Base-by-base conservation (phyloP, 37 sponge, comb jelly and placozoan genomes). In the Halichondria panicea region DNA sequence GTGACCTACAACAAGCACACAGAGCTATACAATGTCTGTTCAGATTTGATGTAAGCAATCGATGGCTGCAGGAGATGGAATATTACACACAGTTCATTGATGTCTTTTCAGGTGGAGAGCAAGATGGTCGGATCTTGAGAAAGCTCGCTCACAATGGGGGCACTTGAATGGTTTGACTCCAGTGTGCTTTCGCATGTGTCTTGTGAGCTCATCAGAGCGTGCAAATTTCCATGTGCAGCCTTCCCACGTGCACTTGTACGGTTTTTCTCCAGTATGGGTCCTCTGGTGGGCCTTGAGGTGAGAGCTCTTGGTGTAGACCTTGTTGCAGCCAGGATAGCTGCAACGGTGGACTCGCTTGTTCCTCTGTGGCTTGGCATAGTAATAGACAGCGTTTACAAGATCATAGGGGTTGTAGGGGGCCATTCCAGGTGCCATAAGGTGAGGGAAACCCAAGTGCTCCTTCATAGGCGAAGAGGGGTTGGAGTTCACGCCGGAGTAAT, bases 261-360 rank as follows among this genome's bases (percentile, higher is more conserved):
- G 98, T 65, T 97, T 97, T 60, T 97, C 98, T 11, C 98, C 98
- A 55, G 98, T 97, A 88, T 97, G 98, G 0, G 98, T 97, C 40
- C 98, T 44, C 85, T 85, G 88, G 85, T 97, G 98, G 12, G 98
- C 98, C 83, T 97, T 97, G 42, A 97, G 84, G 80, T 97, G 98
- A 1, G 95, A 94, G 70, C 90, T 89, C 84, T 97, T 97, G 53
- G 98, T 97, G 82, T 97, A 97, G 30, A 97, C 98, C 71, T 97
- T 97, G 78, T 69, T 89, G 72, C 98, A 97, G 54, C 98, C 98
- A 0, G 89, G 86, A 63, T 94, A 91, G 56, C 67, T 80, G 78
- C 97, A 97, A 48, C 96, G 88, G 57, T 97, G 97, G 22, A 94
- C 88, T n/a, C 97, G 72, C 81, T 87, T 91, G 78, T 88, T 88